Evolutionary conservation across 2,888 invertebrate species (phyloP).

Genomic region (Cerastis rubricosa): DNA sequence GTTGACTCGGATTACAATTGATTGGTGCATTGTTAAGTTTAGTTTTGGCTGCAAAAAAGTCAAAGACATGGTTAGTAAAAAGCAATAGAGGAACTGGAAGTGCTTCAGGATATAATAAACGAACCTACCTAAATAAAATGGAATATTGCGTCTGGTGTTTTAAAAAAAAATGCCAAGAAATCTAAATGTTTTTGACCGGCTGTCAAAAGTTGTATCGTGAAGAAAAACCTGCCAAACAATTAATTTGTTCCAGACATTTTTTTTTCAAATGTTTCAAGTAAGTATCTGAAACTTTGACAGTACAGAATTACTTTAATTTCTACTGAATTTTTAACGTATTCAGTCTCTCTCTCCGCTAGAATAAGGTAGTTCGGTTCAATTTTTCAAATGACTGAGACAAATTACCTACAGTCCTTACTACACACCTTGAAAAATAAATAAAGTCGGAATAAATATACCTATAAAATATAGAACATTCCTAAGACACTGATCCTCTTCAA

Average conservation of each 20-base stretch:
- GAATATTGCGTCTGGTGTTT: neutral
- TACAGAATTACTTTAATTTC: too few relatives aligned
- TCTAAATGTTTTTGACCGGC: neutral
- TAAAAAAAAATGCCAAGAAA: neutral
- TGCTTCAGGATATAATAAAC: neutral
- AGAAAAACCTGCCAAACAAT: neutral
- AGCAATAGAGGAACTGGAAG: neutral
- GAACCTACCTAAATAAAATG: neutral
- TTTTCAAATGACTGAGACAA: neutral
- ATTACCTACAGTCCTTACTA: neutral
- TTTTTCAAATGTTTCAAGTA: neutral
- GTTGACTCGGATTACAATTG: slow-evolving; percentile 41
- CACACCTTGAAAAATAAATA: slow-evolving; percentile 22
- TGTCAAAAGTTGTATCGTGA: slow-evolving; percentile 4
- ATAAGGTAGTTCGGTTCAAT: neutral
- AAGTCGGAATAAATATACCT: neutral
- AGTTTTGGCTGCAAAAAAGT: slow-evolving; percentile 17
- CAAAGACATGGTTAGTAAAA: neutral
- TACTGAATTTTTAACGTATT: neutral
- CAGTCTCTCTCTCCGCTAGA: neutral
- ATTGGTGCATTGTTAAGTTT: slow-evolving; percentile 52
- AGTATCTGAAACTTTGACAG: neutral
- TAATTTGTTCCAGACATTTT: neutral
- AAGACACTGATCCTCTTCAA: slow-evolving; percentile 22
- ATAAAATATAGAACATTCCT: neutral